These are phyloP conservation scores for Potorous gilbertii DNA, from an alignment of 2,797 vertebrate genomes.

Conservation along the genomic window DNA sequence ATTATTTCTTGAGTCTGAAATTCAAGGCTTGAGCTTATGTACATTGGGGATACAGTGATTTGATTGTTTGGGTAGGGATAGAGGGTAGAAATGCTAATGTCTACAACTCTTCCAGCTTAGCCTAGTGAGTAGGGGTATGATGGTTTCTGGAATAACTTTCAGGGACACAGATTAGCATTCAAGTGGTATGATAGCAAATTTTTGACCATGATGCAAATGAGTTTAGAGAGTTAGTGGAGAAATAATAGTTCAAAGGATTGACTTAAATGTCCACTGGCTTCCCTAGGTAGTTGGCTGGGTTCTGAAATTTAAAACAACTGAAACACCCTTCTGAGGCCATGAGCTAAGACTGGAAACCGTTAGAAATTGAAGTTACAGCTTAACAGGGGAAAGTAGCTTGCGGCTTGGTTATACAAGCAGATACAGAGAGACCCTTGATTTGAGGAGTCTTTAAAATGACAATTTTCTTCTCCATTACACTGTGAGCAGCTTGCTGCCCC, in stretches of 20 bases:
- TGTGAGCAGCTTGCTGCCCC: neutral
- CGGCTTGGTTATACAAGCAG: neutral
- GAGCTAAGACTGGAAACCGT: neutral
- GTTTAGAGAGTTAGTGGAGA: neutral
- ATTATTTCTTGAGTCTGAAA: neutral
- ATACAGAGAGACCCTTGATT: neutral
- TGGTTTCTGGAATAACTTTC: neutral
- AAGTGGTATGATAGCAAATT: neutral
- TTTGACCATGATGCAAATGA: neutral
- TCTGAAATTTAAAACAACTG: neutral
- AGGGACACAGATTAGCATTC: neutral
- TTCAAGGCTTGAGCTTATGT: neutral
- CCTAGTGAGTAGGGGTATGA: neutral
- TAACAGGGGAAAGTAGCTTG: neutral
- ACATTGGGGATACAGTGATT: neutral
- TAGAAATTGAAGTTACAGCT: neutral
- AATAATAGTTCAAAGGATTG: neutral
- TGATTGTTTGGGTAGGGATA: neutral
- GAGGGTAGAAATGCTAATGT: neutral
- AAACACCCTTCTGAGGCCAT: neutral
- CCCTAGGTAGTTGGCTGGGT: neutral
- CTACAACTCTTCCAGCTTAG: neutral
- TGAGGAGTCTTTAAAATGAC: neutral
- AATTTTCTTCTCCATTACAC: neutral
- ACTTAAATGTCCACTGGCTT: neutral